Evolutionary conservation across 2,113 vertebrate genomes (phyloP), one percentile per base, ranked within the genome.

Genomic region (Sebastes schlegelii): DNA sequence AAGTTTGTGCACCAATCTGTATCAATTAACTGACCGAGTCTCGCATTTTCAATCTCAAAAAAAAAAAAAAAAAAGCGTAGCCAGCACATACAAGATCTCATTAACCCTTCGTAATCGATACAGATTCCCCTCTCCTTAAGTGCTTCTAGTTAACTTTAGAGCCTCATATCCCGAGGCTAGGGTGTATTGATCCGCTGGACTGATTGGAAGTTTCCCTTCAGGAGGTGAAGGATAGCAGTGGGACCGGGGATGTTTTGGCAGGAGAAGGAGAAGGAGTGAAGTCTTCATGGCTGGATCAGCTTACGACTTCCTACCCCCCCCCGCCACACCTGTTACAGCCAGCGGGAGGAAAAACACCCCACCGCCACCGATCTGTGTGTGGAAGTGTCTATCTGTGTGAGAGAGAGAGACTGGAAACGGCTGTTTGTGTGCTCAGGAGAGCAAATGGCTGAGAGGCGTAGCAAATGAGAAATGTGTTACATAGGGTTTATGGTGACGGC

Each of bases 91-190:
- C 65, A 77, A 70, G 83, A 71, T 85, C 88, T 90, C 84, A 83
- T 94, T 91, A 93, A 93, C 90, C 90, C 89, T 85, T 91, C 83
- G 64, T 83, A 78, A 94, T 94, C 93, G 77, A 94, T 93, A 91
- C 43, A 60, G 71, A 85, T 77, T 74, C 86, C 84, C 26, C 54
- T 90, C 81, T 86, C 70, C 76, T 88, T 92, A 91, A 93, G 91
- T 92, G 91, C 88, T 91, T 74, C 87, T 90, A 89, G 87, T 93
- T 92, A 69, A 86, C 88, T 92, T 86, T 83, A 83, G 86, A 90
- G 87, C 77, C 75, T 79, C 62, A 70, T 90, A 86, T 90, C 92
- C 89, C 40, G 74, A 87, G 90, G 92, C 88, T 23, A 64, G 84
- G 85, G 63, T 23, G 71, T 92, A 94, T 94, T 90, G 94, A 94